Base-by-base conservation (phyloP, 2,888 invertebrate species). In the Cinara cedri region DNA sequence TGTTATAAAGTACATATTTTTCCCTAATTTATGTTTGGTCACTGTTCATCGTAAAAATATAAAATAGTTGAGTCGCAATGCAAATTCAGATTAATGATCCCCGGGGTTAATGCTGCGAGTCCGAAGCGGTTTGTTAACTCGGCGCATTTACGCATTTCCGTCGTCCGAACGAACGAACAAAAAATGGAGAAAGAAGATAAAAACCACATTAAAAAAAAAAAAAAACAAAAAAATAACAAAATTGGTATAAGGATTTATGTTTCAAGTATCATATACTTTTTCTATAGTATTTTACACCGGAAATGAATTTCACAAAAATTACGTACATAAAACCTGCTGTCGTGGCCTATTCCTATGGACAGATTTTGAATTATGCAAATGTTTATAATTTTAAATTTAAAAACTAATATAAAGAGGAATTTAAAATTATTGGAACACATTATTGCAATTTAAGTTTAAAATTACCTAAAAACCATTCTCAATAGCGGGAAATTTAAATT, bases 91-190 rank as follows among this genome's bases (percentile, higher is more conserved):
- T 74, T 74, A 74, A 74, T 74, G 62, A 62, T 62, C 34, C 62
- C 51, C 34, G 72, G 51, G 62, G 62, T 74, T 74, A 74, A 74
- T 74, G 72, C 72, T 49, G 72, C 72, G 62, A 74, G 72, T 74
- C 72, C 72, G 62, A 74, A 74, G 62, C 62, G 72, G 62, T 74
- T 74, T 62, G 51, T 74, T 74, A 74, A 74, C 72, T 74, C 51
- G 51, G n/a, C 72, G 19, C 72, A 74, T 74, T 74, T 51, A 74
- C 62, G 51, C 62, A 74, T 42, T 51, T 72, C 72, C 49, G 72
- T 34, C 49, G 62, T 62, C 26, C 72, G 1, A 34, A 51, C 19
- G 13, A 62, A 26, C 10, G 16, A 63, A 26, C 10, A 11, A 63
- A 34, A 51, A 70, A 62, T 62, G 46, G 21, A 19, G 34, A 62